Evolutionary conservation across 1,140 invertebrate genomes (phyloP), one percentile per base, ranked within the genome.

Genomic region (Dendroctonus ponderosae): DNA sequence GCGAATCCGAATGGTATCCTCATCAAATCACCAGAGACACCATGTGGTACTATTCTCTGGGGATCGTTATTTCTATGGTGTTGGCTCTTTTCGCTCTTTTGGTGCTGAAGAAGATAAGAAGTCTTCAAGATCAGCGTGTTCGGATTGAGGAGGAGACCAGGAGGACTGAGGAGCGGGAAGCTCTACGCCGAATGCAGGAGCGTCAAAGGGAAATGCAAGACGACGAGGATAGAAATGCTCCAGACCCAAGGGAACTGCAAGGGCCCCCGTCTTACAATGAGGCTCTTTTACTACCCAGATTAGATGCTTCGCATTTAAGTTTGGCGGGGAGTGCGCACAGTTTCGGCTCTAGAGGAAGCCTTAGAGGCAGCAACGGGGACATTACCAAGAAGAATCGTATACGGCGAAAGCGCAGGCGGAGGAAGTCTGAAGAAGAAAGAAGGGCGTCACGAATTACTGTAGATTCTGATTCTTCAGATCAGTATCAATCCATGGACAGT

Each of bases 241-340:
- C 86, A 72, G 81, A 87, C 82, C 80, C 82, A 75, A 76, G 86
- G 62, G 88, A 90, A 79, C 77, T 87, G 11, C 81, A 87, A 42
- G 80, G 82, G 6, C 84, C 87, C 58, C 89, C 89, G 0, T 86
- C 84, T n/a, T 90, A 91, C 71, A 85, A 85, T 67, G 89, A 90
- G 78, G 89, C 88, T 8, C 79, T 91, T 56, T 81, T 84, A 7
- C 86, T 91, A 84, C 86, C 87, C 12, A 84, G 86, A 71, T 68
- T 85, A 57, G 83, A 83, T 67, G 75, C 79, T 6, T 86, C 85
- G 0, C 82, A 81, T 69, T 81, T 83, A 70, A 87, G 85, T 12
- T 78, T 87, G 69, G 75, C 81, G 61, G 85, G 76, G 80, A 76
- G 79, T 66, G 66, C 81, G 73, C 66, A 79, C 69, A 74, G 81